Evolutionary conservation across 2,113 vertebrate genomes (phyloP), one percentile per base, ranked within the genome.

Genomic region (Dipodomys merriami): DNA sequence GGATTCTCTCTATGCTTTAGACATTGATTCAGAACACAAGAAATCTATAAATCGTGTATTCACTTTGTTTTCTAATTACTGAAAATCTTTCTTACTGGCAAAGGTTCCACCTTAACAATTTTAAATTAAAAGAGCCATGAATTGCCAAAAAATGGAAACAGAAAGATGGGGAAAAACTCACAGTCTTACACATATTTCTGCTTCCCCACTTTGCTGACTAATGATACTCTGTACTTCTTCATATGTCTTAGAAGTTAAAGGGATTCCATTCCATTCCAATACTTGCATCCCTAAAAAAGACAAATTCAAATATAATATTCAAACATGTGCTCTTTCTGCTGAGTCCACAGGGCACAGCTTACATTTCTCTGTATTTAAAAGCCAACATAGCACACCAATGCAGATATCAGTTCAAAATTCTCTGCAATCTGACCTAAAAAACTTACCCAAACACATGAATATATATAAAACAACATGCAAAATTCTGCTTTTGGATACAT

Each of bases 101-200:
- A 98, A 98, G 97, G 96, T 98, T 98, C 97, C 97, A 98, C 97
- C 98, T 98, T 98, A 98, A 98, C 96, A 98, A 96, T 77, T 95
- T 86, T 97, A 97, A 97, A 98, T 98, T 94, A 93, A 97, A 96
- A 96, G 96, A 98, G 96, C 89, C 96, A 98, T 98, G 98, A 97
- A 96, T 97, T 98, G 97, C 98, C 97, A 98, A 97, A 98, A 98
- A 98, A 98, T 98, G 98, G 98, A 98, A 98, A 98, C 98, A 97
- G 96, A 98, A 98, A 98, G 97, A 97, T 98, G 97, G 96, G 97
- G 97, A 98, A 98, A 97, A 98, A 99, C 99, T 99, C 98, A 99
- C 99, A 99, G 99, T 98, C 99, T 99, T 98, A 99, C 99, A 98
- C 99, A 99, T 98, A 99, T 99, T 98, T 99, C 99, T 98, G 98